phyloP scores from a whole-genome alignment of 1,140 invertebrate genomes.

The Trissolcus basalis region DNA sequence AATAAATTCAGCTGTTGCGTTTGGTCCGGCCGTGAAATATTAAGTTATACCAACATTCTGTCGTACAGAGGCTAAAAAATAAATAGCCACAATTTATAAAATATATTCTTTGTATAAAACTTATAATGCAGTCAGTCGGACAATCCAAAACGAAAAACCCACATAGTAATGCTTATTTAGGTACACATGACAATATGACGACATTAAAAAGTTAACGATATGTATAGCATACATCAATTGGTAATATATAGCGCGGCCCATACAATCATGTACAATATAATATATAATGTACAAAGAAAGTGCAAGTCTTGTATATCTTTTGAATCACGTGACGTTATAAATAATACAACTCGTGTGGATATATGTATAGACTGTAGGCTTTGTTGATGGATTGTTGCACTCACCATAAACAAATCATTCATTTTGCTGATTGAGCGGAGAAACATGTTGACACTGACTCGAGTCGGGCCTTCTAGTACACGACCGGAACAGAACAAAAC shows the following conservation, averaged over 20 bases:
- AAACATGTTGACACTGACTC: conserved; percentile 93
- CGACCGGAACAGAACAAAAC: conserved; percentile 75
- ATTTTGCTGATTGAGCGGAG: conserved; percentile 98
- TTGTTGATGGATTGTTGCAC: conserved; percentile 77
- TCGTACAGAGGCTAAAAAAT: conserved; percentile 4
- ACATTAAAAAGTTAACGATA: conserved; percentile 72
- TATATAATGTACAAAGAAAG: conserved; percentile 66
- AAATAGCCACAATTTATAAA: conserved; percentile 17
- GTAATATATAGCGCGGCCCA: conserved; percentile 53
- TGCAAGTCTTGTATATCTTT: conserved; percentile 66
- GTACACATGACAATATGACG: conserved; percentile 63
- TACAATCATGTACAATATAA: conserved; percentile 58
- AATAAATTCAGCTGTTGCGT: conserved; percentile 22
- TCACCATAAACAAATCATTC: conserved; percentile 99
- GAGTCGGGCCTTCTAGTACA: conserved; percentile 82
- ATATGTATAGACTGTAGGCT: conserved; percentile 68
- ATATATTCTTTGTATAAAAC: conserved; percentile 18
- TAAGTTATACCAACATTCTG: not conserved
- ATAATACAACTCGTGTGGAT: conserved; percentile 68
- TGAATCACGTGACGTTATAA: conserved; percentile 69
- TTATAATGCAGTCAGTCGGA: conserved; percentile 56
- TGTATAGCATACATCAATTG: conserved; percentile 71
- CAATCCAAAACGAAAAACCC: conserved; percentile 68
- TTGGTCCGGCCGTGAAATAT: conserved; percentile 20
- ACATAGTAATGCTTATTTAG: conserved; percentile 55